Evolutionary conservation across 1,140 invertebrate genomes (phyloP).

Genomic region (Drosophila ogumai): DNA sequence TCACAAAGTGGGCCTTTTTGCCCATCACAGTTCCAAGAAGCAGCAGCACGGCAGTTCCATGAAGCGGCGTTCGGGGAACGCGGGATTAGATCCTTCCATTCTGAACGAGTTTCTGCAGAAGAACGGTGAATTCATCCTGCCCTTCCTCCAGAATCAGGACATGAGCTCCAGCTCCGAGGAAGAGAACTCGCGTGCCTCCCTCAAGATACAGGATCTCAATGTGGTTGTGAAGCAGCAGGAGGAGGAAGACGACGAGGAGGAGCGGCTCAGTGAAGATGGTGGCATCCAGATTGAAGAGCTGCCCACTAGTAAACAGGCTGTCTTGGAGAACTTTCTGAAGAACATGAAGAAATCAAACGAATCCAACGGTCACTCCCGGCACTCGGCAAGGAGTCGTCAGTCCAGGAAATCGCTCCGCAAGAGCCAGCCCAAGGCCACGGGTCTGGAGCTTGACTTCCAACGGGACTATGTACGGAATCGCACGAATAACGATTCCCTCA

Average conservation of each 20-base stretch:
- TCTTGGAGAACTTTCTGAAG: slow-evolving; percentile 72
- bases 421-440: slow-evolving; percentile 32
- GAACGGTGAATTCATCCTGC: slow-evolving; percentile 86
- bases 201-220: slow-evolving; percentile 86
- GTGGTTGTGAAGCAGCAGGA: slow-evolving; percentile 85
- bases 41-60: slow-evolving; percentile 77
- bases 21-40: slow-evolving; percentile 84
- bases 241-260: slow-evolving; percentile 53
- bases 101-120: slow-evolving; percentile 86
- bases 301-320: slow-evolving; percentile 70
- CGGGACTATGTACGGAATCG: slow-evolving; percentile 54
- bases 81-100: slow-evolving; percentile 86
- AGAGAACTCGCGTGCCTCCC: slow-evolving; percentile 86
- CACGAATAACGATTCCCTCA: slow-evolving; percentile 50
- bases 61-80: slow-evolving; percentile 87
- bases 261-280: slow-evolving; percentile 85
- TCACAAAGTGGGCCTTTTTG: slow-evolving; percentile 84
- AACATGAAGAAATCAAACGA: slow-evolving; percentile 77
- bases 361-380: slow-evolving; percentile 71
- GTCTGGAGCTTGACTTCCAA: slow-evolving; percentile 56
- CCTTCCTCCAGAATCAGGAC: slow-evolving; percentile 85
- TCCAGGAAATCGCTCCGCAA: slow-evolving; percentile 64
- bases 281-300: slow-evolving; percentile 65
- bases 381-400: slow-evolving; percentile 67
- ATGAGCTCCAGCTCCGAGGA: slow-evolving; percentile 86